A percentile compares a stretch with the other conserved stretches of the same genome.
Evolutionary conservation across 1,140 invertebrate genomes (phyloP).

Genomic region (Nebria ingens): DNA sequence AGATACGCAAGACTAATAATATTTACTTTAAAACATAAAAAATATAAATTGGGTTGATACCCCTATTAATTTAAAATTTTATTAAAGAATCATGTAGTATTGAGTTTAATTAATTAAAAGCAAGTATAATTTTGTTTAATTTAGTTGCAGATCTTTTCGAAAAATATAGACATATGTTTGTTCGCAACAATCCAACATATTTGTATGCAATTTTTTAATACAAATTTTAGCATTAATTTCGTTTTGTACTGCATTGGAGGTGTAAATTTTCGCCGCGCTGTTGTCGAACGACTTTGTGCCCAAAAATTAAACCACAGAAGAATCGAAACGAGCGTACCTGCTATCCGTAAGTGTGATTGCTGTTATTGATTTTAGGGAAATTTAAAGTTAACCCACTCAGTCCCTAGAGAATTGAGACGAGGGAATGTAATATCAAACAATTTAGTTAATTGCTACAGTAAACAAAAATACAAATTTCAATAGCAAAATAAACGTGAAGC

Average conservation of each 20-base stretch:
- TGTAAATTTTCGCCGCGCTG: constrained; percentile 62
- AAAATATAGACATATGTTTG: not conserved
- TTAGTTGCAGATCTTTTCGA: not conserved
- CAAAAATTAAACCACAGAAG: not conserved
- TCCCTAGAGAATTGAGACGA: too few relatives aligned
- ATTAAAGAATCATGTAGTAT: not conserved
- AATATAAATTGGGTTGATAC: not conserved
- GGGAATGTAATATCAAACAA: too few relatives aligned
- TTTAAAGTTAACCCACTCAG: too few relatives aligned
- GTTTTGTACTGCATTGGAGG: constrained; percentile 68
- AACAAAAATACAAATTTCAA: too few relatives aligned
- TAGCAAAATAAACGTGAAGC: too few relatives aligned
- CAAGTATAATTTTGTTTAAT: not conserved
- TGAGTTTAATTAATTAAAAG: not conserved
- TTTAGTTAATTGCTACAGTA: too few relatives aligned
- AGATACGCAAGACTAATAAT: not conserved
- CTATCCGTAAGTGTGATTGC: not conserved
- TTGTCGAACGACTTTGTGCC: constrained; percentile 27
- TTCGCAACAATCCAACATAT: constrained; percentile 36
- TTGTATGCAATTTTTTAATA: constrained; percentile 53
- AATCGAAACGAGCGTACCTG: not conserved
- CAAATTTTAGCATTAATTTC: constrained; percentile 77
- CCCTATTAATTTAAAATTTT: not conserved
- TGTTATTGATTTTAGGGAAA: not conserved
- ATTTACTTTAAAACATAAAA: not conserved